Evolutionary conservation across 2,113 vertebrate genomes (phyloP).

Genomic region (Festucalex cinctus): DNA sequence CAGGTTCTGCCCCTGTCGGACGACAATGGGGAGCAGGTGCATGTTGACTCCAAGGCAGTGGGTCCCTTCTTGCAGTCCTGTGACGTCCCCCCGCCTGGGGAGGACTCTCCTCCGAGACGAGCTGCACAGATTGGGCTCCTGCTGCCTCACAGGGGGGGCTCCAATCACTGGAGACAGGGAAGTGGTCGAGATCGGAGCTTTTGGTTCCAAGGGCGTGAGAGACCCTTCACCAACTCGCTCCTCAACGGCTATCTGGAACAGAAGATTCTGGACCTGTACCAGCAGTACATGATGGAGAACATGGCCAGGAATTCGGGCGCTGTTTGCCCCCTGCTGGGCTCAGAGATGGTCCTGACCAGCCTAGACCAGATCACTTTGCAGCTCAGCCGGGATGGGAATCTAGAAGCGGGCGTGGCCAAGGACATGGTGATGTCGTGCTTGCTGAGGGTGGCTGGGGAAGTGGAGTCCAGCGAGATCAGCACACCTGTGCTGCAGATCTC

Average conservation of each 20-base stretch:
- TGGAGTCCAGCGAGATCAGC: conserved; percentile 87
- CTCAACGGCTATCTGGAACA: conserved; percentile 91
- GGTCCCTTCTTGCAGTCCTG: conserved; percentile 88
- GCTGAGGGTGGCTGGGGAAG: conserved; percentile 80
- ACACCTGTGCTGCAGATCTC: conserved; percentile 93
- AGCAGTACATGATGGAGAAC: conserved; percentile 89
- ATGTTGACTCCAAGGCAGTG: conserved; percentile 61
- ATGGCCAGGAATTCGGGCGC: conserved; percentile 62
- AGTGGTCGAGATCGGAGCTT: conserved; percentile 80
- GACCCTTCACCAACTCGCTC: conserved; percentile 86
- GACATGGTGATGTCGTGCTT: conserved; percentile 91
- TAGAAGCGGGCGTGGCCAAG: conserved; percentile 85
- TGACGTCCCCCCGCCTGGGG: conserved; percentile 79
- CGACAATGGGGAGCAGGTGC: conserved; percentile 66
- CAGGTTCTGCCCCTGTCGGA: conserved; percentile 85
- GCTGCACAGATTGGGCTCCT: conserved; percentile 22
- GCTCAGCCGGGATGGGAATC: conserved; percentile 85
- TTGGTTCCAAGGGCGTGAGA: conserved; percentile 77
- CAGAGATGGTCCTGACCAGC: conserved; percentile 86
- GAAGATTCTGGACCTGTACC: conserved; percentile 89
- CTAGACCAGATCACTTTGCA: conserved; percentile 91
- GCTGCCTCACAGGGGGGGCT: conserved; percentile 64
- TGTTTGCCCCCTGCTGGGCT: conserved; percentile 81
- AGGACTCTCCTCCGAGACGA: conserved; percentile 52
- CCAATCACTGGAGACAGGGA: conserved; percentile 77